Evolutionary conservation across 2,113 vertebrate genomes (phyloP), one percentile per base, ranked within the genome.

Genomic region (Sminthopsis crassicaudata): DNA sequence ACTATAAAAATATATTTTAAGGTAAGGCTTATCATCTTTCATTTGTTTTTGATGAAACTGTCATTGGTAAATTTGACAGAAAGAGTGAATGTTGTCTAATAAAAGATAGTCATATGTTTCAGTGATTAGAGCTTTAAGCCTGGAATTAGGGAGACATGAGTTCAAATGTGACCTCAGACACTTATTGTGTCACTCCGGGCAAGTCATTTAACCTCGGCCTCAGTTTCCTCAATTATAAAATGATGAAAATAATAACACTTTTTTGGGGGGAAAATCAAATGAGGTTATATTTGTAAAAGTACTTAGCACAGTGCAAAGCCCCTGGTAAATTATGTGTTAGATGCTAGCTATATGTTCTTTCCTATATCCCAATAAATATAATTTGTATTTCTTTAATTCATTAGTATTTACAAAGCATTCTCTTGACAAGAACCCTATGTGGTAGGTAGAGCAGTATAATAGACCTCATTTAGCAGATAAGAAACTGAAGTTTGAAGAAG

Each of bases 1-100:
- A 84, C 57, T 2, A 48, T 0, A 2, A 0, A 54, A 95, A 95
- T 0, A 54, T 54, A 52, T 92, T 91, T 53, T 1, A 22, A 96
- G 55, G 53, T 50, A 53, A 91, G 51, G 16, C 51, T 7, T 26
- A 48, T 5, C 88, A 19, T 91, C 52, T 46, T 0, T 93, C 27
- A 12, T 52, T 94, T 94, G 91, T 16, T 3, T 54, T 96, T 96
- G 93, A 84, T 84, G 1, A 30, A 96, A 26, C 25, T 94, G 16
- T 46, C 93, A 91, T 76, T 52, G 0, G 89, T 27, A 95, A 8
- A 42, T 54, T 94, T 90, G 12, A 53, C 23, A 24, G 42, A 93
- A 91, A 94, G 96, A 90, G 53, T 26, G 22, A 2, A 22, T 30
- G 50, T n/a, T 53, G 7, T 10, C 55, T 76, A 76, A n/a, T 76